Conservation (phyloP, 2,888 invertebrate genomes). For the Malachius bipustulatus region DNA sequence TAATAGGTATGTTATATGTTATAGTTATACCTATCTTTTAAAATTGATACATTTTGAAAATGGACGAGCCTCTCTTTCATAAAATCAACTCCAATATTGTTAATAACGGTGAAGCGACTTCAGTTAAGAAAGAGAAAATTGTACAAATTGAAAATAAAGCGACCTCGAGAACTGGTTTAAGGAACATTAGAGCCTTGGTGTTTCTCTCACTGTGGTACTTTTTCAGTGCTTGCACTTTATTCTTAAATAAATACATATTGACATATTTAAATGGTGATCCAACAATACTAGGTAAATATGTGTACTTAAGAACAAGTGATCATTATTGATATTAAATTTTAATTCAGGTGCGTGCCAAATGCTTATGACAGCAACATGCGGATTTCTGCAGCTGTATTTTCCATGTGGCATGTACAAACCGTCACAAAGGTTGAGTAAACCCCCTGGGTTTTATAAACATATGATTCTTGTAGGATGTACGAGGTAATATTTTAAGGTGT, state of each 20-base stretch:
- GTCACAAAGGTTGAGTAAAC: conserved; percentile 43
- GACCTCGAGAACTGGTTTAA: conserved; percentile 37
- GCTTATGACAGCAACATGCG: conserved; percentile 60
- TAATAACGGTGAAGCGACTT: too few relatives aligned
- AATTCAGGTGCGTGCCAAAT: conserved; percentile 59
- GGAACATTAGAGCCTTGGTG: conserved; percentile 46
- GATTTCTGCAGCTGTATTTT: conserved; percentile 61
- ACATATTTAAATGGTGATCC: conserved; percentile 61
- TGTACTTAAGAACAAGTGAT: too few relatives aligned
- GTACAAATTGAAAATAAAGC: background rate
- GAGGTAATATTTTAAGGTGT: conserved; percentile 42
- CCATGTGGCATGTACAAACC: conserved; percentile 62
- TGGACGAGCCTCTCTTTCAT: too few relatives aligned
- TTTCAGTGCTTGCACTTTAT: conserved; percentile 65
- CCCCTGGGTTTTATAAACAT: conserved; percentile 58
- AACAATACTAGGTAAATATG: conserved; percentile 51
- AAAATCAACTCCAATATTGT: too few relatives aligned
- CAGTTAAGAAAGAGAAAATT: conserved; percentile 1
- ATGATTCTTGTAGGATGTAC: conserved; percentile 63
- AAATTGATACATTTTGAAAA: too few relatives aligned
- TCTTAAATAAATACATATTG: conserved; percentile 66
- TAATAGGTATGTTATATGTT: background rate
- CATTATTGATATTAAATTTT: too few relatives aligned
- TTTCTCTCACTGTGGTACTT: conserved; percentile 61
- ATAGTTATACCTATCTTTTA: too few relatives aligned